Conservation (phyloP, 1,140 invertebrate genomes). For the Listronotus oregonensis region DNA sequence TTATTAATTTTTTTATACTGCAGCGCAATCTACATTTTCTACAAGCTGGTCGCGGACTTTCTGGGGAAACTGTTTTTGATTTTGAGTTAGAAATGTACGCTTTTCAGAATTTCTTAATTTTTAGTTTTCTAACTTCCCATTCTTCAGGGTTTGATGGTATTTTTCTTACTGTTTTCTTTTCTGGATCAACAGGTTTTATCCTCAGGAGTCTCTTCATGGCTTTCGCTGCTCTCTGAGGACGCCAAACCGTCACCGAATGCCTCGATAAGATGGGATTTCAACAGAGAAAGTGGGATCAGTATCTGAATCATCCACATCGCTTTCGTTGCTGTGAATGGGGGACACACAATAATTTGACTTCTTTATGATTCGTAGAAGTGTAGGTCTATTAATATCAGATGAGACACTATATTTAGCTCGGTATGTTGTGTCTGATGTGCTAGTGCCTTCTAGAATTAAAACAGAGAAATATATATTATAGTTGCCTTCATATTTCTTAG, state of each 20-base stretch:
- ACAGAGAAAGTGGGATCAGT: conserved; percentile 4
- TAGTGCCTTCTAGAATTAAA: background rate
- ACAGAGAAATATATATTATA: background rate
- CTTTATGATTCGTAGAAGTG: background rate
- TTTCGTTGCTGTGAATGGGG: conserved; percentile 18
- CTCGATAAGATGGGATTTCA: background rate
- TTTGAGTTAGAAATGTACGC: too few relatives aligned
- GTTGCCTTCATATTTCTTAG: too few relatives aligned
- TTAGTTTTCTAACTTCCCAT: background rate
- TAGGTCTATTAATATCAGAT: conserved; percentile 1
- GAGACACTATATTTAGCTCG: background rate
- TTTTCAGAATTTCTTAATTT: too few relatives aligned
- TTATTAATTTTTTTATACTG: background rate
- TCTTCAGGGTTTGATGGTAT: background rate
- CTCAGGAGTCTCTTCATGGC: background rate
- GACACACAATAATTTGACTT: conserved; percentile 15
- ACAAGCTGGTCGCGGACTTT: too few relatives aligned
- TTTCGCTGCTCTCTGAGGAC: background rate
- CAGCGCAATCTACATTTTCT: too few relatives aligned
- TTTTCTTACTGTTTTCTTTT: background rate
- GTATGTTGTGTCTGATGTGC: background rate
- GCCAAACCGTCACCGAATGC: background rate
- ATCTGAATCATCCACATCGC: conserved; percentile 25
- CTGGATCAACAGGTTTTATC: background rate
- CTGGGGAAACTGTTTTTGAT: too few relatives aligned